These are phyloP conservation scores for Apteryx owenii DNA, from an alignment of 2,113 vertebrate species.

Conservation along the genomic window DNA sequence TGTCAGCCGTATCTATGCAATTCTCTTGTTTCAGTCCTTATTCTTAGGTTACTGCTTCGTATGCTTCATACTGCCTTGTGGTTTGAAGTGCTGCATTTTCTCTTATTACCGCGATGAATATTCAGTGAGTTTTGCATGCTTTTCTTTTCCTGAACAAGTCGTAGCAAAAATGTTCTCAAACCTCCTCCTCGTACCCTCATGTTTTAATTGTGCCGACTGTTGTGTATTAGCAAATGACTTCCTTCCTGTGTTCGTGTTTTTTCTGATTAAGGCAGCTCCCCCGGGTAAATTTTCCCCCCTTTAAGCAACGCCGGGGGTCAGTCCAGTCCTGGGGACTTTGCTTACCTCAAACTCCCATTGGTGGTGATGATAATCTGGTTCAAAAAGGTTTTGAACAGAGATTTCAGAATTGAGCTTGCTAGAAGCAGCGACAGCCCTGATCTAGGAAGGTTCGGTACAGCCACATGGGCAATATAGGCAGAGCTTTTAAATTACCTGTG, in stretches of 20 bases:
- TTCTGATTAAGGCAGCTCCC: neutral
- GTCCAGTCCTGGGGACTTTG: neutral
- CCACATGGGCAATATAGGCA: neutral
- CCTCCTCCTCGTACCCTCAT: neutral
- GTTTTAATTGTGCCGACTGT: neutral
- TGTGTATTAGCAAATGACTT: neutral
- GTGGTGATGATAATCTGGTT: neutral
- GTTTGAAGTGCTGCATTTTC: neutral
- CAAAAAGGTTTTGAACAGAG: neutral
- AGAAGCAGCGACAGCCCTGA: neutral
- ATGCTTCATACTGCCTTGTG: neutral
- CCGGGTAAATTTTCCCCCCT: neutral
- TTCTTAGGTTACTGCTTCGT: neutral
- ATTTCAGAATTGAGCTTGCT: no score
- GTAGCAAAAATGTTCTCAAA: neutral
- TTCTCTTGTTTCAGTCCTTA: slow-evolving; percentile 52
- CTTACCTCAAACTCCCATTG: neutral
- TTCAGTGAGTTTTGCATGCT: neutral
- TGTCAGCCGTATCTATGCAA: slow-evolving; percentile 75
- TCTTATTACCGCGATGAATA: neutral
- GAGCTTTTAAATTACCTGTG: neutral
- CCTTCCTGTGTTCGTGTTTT: neutral
- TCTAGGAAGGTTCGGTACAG: fast-evolving
- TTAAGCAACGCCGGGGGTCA: neutral
- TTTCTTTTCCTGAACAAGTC: neutral